Evolutionary conservation across 2,113 vertebrate genomes (phyloP).

Genomic region (zebrafish (Danio rerio)): DNA sequence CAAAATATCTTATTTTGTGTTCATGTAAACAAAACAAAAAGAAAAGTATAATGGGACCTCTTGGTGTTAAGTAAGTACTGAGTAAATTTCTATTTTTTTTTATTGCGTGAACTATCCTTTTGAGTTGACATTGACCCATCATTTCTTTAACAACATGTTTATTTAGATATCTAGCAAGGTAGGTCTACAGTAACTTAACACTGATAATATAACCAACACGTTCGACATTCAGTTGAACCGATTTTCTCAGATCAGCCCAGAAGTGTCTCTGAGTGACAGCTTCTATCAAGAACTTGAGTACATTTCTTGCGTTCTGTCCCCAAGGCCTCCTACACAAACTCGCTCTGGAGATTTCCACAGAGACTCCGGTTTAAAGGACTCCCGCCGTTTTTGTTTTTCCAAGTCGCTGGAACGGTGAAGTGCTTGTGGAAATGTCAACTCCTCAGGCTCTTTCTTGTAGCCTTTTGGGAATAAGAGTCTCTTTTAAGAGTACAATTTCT

Average conservation of each 20-base stretch:
- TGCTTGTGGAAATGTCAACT: conserved; percentile 60
- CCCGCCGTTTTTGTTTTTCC: conserved; percentile 49
- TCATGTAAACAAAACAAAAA: too few relatives aligned
- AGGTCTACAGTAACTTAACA: conserved; percentile 29
- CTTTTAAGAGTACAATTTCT: conserved; percentile 51
- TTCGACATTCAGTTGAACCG: conserved; percentile 3
- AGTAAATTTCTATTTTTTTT: too few relatives aligned
- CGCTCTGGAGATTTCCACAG: conserved; percentile 56
- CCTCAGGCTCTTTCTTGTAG: conserved; percentile 53
- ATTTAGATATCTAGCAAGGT: not conserved
- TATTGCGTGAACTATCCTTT: too few relatives aligned
- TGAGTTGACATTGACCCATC: too few relatives aligned
- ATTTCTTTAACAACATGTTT: too few relatives aligned
- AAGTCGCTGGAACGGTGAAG: conserved; percentile 54
- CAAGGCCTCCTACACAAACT: conserved; percentile 54
- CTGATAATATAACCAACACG: conserved; percentile 18
- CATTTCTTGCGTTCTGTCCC: conserved; percentile 50
- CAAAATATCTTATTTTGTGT: too few relatives aligned
- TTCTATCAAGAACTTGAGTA: conserved; percentile 44
- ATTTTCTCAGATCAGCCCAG: conserved; percentile 23
- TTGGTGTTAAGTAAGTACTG: too few relatives aligned
- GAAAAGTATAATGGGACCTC: too few relatives aligned
- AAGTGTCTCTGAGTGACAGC: conserved; percentile 45
- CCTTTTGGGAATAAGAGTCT: conserved; percentile 45
- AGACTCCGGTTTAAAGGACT: conserved; percentile 57